Evolutionary conservation across 1,140 invertebrate genomes (phyloP).

Genomic region (Cheumatopsyche charites): DNA sequence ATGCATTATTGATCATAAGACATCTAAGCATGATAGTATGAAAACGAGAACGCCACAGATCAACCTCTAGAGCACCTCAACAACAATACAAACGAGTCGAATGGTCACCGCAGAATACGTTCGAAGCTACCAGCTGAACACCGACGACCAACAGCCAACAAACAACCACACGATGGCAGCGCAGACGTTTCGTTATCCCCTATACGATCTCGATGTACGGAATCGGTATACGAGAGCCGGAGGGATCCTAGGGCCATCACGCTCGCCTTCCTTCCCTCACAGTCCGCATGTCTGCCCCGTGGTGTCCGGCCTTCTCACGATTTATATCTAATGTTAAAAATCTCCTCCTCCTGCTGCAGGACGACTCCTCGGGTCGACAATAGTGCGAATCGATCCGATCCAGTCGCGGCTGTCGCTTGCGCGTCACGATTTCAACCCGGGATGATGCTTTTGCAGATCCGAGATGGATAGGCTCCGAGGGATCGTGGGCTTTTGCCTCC

Average conservation of each 20-base stretch:
- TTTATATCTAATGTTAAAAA: constrained; percentile 29
- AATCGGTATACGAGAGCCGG: not conserved
- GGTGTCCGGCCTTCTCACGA: constrained; percentile 30
- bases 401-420: not conserved
- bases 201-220: constrained; percentile 10
- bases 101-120: too few relatives aligned
- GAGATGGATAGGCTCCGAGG: too few relatives aligned
- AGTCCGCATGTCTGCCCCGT: constrained; percentile 26
- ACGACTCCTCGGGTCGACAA: constrained; percentile 5
- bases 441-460: too few relatives aligned
- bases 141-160: too few relatives aligned
- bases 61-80: too few relatives aligned
- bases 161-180: constrained; percentile 10
- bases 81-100: too few relatives aligned
- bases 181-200: constrained; percentile 19
- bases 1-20: too few relatives aligned
- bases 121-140: too few relatives aligned
- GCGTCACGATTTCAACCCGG: constrained; percentile 10
- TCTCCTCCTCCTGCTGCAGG: constrained; percentile 3
- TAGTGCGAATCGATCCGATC: constrained; percentile 23
- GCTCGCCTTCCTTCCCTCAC: constrained; percentile 15
- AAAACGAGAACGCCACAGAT: too few relatives aligned
- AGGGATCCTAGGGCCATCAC: constrained; percentile 25
- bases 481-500: too few relatives aligned
- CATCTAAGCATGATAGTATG: too few relatives aligned